Evolutionary conservation across 2,113 vertebrate genomes (phyloP).

Genomic region (Poeciliopsis prolifica): DNA sequence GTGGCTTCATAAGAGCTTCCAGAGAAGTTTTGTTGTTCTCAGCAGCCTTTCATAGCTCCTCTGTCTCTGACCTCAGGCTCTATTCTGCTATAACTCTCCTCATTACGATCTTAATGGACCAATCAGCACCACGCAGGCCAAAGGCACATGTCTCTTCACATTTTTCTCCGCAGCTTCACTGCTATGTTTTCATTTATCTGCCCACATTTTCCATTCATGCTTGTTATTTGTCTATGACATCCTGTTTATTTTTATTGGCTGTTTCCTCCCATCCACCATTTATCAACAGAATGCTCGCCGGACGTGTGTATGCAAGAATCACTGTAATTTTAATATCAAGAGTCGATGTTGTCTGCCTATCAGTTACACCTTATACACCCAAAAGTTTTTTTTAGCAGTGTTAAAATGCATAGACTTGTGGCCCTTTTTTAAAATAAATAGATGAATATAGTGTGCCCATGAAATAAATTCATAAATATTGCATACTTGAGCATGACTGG

Average conservation of each 20-base stretch:
- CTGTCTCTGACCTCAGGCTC: slow-evolving; percentile 41
- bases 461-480: too few relatives aligned
- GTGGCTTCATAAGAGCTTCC: neutral
- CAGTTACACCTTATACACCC: neutral
- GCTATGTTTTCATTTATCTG: slow-evolving; percentile 1
- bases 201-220: slow-evolving; percentile 7
- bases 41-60: slow-evolving; percentile 25
- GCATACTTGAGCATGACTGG: too few relatives aligned
- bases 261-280: neutral
- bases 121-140: slow-evolving; percentile 38
- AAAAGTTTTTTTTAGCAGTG: neutral
- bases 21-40: slow-evolving; percentile 29
- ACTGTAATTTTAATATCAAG: neutral
- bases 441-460: too few relatives aligned
- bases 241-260: slow-evolving; percentile 10
- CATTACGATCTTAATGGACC: slow-evolving; percentile 60
- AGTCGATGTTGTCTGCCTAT: neutral
- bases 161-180: slow-evolving; percentile 20
- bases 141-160: slow-evolving; percentile 11
- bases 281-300: neutral
- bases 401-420: neutral
- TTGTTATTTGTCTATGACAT: neutral
- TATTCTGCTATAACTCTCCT: slow-evolving; percentile 51
- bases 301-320: neutral
- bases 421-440: neutral